Conservation (phyloP, 1,140 invertebrate species). For the Periplaneta americana region DNA sequence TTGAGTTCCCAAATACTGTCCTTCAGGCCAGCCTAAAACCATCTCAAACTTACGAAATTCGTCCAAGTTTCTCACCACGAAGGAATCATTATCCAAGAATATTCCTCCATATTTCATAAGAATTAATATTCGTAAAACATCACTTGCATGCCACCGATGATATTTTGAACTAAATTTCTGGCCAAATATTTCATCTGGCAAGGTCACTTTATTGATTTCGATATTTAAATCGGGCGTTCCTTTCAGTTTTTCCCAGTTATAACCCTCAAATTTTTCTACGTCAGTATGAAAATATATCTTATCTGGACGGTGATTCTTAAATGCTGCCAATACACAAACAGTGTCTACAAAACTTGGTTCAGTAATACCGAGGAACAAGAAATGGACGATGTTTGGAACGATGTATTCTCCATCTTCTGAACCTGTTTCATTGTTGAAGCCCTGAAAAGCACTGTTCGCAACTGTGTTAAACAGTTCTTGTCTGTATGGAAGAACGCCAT, state of each 20-base stretch:
- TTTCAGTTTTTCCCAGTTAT: slow-evolving; percentile 24
- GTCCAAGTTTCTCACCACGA: slow-evolving; percentile 22
- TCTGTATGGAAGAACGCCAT: not conserved
- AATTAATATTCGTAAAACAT: slow-evolving; percentile 22
- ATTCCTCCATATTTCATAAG: slow-evolving; percentile 28
- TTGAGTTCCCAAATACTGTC: slow-evolving; percentile 19
- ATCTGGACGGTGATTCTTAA: not conserved
- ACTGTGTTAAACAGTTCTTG: not conserved
- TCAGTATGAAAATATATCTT: not conserved
- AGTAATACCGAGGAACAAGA: slow-evolving; percentile 18
- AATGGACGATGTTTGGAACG: slow-evolving; percentile 25
- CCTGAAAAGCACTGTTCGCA: slow-evolving; percentile 13
- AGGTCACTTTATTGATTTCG: slow-evolving; percentile 7
- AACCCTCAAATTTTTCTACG: slow-evolving; percentile 18
- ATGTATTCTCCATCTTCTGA: slow-evolving; percentile 20
- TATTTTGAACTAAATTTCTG: not conserved
- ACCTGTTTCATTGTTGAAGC: slow-evolving; percentile 25
- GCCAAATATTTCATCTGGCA: not conserved
- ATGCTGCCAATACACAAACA: not conserved
- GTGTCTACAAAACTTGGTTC: not conserved
- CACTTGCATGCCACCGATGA: slow-evolving; percentile 20
- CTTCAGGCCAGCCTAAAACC: slow-evolving; percentile 29
- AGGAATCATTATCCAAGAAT: slow-evolving; percentile 27
- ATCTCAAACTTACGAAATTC: slow-evolving; percentile 29
- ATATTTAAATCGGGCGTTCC: not conserved